Percentiles rank a stretch among this genome's conserved stretches.
These are phyloP conservation scores for Ostrea edulis DNA, from an alignment of 1,140 invertebrate genomes.

Conservation along the genomic window DNA sequence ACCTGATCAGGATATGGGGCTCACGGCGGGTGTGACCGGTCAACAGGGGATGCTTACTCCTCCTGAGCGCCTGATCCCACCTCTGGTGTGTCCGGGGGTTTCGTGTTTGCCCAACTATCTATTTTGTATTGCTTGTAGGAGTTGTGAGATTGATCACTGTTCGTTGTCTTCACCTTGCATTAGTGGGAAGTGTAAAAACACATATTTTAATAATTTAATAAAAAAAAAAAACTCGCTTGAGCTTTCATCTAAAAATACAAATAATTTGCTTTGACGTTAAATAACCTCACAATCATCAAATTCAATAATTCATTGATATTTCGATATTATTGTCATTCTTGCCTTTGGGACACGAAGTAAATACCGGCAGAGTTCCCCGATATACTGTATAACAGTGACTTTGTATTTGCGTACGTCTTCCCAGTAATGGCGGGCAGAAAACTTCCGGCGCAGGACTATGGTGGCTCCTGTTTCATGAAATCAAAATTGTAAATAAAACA, in stretches of 20 bases:
- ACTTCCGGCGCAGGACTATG: constrained; percentile 70
- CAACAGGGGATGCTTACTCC: no score
- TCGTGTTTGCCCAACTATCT: no score
- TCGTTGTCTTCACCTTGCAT: no score
- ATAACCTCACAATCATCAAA: background rate
- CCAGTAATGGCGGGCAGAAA: constrained; percentile 72
- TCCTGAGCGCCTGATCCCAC: no score
- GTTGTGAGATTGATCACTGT: no score
- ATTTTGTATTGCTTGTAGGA: no score
- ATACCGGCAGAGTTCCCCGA: constrained; percentile 98
- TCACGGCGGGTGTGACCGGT: no score
- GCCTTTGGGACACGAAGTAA: constrained; percentile 84
- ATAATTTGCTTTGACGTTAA: background rate
- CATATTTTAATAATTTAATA: no score
- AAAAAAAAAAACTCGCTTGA: background rate
- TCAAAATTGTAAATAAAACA: no score
- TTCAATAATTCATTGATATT: background rate
- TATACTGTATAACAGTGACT: constrained; percentile 86
- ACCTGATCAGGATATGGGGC: no score
- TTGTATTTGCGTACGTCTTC: constrained; percentile 69
- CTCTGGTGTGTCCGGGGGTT: no score
- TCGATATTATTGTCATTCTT: background rate
- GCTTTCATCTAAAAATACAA: background rate
- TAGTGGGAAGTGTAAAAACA: no score
- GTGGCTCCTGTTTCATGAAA: constrained; percentile 63